These are phyloP conservation scores for Galaxea fascicularis DNA, from an alignment of 92 coral and sea anemone species.

Conservation along the genomic window DNA sequence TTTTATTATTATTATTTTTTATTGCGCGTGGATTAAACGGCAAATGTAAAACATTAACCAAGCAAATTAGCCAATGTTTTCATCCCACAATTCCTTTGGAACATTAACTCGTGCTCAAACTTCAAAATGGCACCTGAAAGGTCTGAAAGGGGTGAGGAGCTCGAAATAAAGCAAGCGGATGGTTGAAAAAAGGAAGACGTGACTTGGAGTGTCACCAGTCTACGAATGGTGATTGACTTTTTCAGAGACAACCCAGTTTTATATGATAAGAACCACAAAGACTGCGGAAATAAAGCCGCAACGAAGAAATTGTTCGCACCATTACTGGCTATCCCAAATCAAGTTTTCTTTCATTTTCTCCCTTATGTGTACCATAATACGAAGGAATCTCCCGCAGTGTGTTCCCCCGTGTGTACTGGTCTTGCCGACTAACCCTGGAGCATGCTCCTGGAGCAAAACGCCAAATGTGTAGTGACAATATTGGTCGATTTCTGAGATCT, in stretches of 20 bases:
- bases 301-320: slow-evolving; percentile 9
- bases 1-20: not conserved
- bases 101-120: not conserved
- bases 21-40: not conserved
- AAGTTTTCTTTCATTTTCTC: no score
- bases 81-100: not conserved
- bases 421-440: no score
- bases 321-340: not conserved
- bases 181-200: not conserved
- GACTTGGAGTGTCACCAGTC: slow-evolving; percentile 2
- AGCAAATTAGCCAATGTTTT: not conserved
- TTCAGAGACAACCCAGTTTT: no score
- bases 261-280: no score
- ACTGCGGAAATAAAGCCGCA: not conserved
- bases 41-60: slow-evolving; percentile 4
- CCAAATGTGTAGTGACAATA: no score
- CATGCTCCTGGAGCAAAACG: no score
- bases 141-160: not conserved
- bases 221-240: not conserved
- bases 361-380: no score
- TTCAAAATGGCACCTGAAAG: not conserved
- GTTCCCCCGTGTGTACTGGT: no score
- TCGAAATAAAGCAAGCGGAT: not conserved
- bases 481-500: no score
- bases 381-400: no score